phyloP scores from a whole-genome alignment of 1,140 invertebrate species.

The Acromyrmex heyeri region DNA sequence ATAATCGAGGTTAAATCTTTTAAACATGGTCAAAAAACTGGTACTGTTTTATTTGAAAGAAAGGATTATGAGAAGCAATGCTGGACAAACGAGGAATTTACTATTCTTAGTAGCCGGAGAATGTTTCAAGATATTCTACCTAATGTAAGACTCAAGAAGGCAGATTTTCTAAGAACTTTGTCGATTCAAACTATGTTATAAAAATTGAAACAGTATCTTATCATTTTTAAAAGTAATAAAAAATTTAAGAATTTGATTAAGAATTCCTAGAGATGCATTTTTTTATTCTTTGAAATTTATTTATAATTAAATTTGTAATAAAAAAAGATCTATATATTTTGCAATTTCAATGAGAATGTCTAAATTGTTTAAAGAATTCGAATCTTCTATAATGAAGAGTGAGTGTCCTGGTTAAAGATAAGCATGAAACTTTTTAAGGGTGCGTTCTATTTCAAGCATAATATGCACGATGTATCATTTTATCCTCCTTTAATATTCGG shows the following conservation, averaged over 20 bases:
- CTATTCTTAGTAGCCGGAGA: constrained; percentile 77
- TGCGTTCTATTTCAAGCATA: too few relatives aligned
- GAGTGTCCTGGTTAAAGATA: neutral
- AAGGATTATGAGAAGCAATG: constrained; percentile 76
- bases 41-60: constrained; percentile 81
- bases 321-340: constrained; percentile 8
- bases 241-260: neutral
- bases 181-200: neutral
- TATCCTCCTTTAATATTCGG: too few relatives aligned
- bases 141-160: constrained; percentile 69
- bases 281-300: neutral
- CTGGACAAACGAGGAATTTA: constrained; percentile 80
- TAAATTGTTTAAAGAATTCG: neutral
- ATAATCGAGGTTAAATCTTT: constrained; percentile 62
- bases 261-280: neutral
- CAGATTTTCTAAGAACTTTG: neutral
- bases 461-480: too few relatives aligned
- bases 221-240: neutral
- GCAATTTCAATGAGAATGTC: neutral
- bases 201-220: neutral
- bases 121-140: constrained; percentile 82
- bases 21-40: constrained; percentile 74
- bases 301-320: neutral
- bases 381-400: neutral
- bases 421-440: neutral